phyloP scores from a whole-genome alignment of 2,888 invertebrate species.

The Eristalis intricaria region DNA sequence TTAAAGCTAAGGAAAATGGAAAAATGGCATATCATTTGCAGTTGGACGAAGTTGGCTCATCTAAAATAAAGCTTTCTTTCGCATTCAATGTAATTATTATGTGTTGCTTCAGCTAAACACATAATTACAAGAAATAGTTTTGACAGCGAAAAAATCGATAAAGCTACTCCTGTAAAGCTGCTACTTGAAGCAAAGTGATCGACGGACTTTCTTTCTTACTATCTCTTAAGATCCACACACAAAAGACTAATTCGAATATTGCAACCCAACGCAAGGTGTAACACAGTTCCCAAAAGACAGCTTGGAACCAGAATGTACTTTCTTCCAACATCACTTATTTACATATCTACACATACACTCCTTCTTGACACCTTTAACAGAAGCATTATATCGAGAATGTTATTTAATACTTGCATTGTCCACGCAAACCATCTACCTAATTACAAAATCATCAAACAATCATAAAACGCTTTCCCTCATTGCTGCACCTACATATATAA shows the following conservation, averaged over 20 bases:
- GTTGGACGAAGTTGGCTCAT: no score
- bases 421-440: neutral
- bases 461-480: neutral
- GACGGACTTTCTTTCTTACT: neutral
- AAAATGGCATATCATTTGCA: no score
- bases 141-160: no score
- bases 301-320: neutral
- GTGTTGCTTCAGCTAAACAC: no score
- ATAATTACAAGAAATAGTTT: no score
- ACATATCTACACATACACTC: neutral
- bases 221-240: neutral
- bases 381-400: neutral
- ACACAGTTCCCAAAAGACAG: neutral
- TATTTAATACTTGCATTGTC: neutral
- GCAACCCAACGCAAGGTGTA: neutral
- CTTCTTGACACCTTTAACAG: neutral
- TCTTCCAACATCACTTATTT: neutral
- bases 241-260: neutral
- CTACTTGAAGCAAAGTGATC: no score
- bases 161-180: no score
- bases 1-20: no score
- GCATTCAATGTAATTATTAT: no score
- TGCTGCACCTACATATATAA: neutral
- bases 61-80: no score
- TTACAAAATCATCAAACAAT: neutral